phyloP scores from a whole-genome alignment of 2,888 invertebrate genomes.

The Cheilosia vernalis region DNA sequence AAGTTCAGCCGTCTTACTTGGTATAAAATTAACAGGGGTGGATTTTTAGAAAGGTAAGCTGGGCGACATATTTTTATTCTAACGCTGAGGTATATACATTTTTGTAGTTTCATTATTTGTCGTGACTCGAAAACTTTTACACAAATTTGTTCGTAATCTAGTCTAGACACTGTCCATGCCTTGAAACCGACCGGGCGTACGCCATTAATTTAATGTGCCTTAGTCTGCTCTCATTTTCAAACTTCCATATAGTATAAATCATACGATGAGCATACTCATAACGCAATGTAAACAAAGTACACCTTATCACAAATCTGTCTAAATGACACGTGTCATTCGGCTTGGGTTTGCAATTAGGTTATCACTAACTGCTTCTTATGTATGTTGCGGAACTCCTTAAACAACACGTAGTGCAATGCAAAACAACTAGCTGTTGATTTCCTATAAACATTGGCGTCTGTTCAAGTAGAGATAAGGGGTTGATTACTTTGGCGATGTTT shows the following conservation, averaged over 20 bases:
- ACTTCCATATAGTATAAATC: background rate
- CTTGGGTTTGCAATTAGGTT: background rate
- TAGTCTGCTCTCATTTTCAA: no score
- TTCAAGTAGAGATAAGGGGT: background rate
- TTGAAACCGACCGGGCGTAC: no score
- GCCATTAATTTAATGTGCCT: no score
- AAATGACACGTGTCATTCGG: conserved; percentile 1
- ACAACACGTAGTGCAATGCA: background rate
- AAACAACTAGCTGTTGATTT: background rate
- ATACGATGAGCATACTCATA: background rate
- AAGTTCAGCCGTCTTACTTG: no score
- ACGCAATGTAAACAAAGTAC: background rate
- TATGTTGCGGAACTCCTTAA: background rate
- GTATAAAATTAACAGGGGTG: no score
- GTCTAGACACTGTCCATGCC: no score
- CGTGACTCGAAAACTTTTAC: no score
- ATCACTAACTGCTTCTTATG: background rate
- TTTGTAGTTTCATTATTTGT: no score
- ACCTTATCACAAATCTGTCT: background rate
- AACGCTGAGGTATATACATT: no score
- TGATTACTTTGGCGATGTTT: background rate
- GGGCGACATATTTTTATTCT: no score
- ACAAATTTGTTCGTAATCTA: no score
- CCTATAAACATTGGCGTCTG: background rate
- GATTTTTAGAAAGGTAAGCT: no score